Conservation (phyloP, 2,113 vertebrate genomes). For the Peucedramus taeniatus region DNA sequence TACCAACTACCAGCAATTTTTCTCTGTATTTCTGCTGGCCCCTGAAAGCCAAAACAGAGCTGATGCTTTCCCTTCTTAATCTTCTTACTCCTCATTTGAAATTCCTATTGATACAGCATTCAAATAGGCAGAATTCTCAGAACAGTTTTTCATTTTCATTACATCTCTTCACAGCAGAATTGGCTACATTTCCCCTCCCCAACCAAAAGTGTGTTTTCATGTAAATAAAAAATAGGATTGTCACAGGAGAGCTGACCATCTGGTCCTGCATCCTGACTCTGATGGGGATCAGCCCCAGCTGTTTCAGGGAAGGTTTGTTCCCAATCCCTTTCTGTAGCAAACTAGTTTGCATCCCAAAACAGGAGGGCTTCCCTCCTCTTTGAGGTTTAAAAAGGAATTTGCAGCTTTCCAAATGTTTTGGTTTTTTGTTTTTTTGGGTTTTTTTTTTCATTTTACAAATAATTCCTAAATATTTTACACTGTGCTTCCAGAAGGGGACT, state of each 20-base stretch:
- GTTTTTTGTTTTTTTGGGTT: too few species aligned
- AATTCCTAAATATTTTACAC: neutral
- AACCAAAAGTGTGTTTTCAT: neutral
- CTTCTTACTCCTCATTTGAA: neutral
- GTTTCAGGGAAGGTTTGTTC: neutral
- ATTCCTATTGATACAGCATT: neutral
- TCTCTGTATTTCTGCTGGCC: neutral
- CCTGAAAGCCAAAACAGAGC: neutral
- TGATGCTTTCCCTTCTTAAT: neutral
- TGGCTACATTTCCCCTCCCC: fast-evolving
- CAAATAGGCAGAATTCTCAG: neutral
- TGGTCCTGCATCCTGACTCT: neutral
- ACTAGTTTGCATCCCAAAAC: neutral
- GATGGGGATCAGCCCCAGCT: neutral
- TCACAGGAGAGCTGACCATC: neutral
- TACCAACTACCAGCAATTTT: conserved; percentile 18
- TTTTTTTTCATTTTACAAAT: neutral
- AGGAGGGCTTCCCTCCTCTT: neutral
- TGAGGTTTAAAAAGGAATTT: neutral
- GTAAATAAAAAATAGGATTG: neutral
- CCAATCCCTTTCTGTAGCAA: neutral
- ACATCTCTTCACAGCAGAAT: neutral
- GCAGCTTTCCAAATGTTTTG: neutral
- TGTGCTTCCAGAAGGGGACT: neutral
- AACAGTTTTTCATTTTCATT: neutral